Percentiles rank a stretch among this genome's conserved stretches.
Conservation (phyloP, 2,888 invertebrate species). For the Serripes groenlandicus region DNA sequence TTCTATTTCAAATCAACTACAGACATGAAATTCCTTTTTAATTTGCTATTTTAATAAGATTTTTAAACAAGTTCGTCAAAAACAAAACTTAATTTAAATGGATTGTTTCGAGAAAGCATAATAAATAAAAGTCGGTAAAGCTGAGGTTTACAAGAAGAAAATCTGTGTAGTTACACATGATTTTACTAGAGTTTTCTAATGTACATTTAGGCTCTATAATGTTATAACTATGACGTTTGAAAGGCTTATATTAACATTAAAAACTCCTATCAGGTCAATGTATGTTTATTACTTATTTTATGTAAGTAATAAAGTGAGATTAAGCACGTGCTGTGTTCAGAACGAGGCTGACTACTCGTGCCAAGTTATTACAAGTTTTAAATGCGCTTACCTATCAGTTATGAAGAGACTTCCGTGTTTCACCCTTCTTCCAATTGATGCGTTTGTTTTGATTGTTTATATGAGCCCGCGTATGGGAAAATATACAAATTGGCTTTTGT, state of each 20-base stretch:
- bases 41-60: too few relatives aligned
- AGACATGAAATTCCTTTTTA: too few relatives aligned
- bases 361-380: conserved; percentile 12
- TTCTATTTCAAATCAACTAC: too few relatives aligned
- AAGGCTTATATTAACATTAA: not conserved
- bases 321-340: conserved; percentile 15
- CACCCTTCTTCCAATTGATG: too few relatives aligned
- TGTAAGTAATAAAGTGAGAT: conserved; percentile 12
- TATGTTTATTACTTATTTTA: conserved; percentile 5
- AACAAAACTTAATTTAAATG: too few relatives aligned
- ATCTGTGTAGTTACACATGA: not conserved
- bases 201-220: not conserved
- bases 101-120: too few relatives aligned
- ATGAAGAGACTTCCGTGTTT: not conserved
- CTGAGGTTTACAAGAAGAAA: too few relatives aligned
- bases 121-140: too few relatives aligned
- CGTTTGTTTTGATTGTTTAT: not conserved
- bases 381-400: conserved; percentile 2
- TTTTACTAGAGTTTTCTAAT: not conserved
- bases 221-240: not conserved
- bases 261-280: conserved; percentile 2
- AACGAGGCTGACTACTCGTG: conserved; percentile 1
- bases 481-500: too few relatives aligned
- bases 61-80: too few relatives aligned
- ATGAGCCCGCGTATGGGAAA: too few relatives aligned